phyloP scores from a whole-genome alignment of 2,888 invertebrate genomes.

The Macrosiphum euphorbiae region DNA sequence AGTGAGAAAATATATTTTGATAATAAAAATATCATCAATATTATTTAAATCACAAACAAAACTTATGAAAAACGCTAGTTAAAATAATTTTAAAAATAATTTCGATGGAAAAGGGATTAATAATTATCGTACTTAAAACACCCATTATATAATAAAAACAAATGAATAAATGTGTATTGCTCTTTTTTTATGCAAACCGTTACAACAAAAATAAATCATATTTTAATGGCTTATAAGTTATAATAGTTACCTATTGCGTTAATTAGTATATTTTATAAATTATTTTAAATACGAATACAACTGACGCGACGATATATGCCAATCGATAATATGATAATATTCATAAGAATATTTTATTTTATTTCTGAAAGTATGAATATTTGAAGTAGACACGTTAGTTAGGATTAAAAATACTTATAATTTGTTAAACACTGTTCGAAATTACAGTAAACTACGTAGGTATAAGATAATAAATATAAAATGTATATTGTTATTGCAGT shows the following conservation, averaged over 20 bases:
- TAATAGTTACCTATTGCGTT: too few relatives aligned
- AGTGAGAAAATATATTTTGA: not conserved
- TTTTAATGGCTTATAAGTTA: too few relatives aligned
- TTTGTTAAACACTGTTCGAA: not conserved
- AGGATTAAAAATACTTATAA: too few relatives aligned
- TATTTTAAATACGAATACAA: too few relatives aligned
- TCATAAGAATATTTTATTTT: not conserved
- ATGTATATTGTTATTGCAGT: not conserved
- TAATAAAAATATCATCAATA: not conserved
- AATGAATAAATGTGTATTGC: not conserved
- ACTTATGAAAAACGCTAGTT: not conserved
- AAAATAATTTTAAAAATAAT: not conserved
- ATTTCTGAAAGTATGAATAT: not conserved
- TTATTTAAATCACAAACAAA: not conserved
- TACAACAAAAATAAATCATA: too few relatives aligned
- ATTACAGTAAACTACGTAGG: not conserved
- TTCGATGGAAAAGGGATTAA: not conserved
- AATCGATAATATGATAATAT: too few relatives aligned
- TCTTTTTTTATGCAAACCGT: too few relatives aligned
- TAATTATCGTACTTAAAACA: not conserved
- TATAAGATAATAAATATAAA: not conserved
- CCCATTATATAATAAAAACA: not conserved
- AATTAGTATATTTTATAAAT: too few relatives aligned
- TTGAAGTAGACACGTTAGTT: not conserved
- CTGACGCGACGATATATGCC: too few relatives aligned